Evolutionary conservation across 2,888 invertebrate species (phyloP).

Genomic region (Pammene aurita): DNA sequence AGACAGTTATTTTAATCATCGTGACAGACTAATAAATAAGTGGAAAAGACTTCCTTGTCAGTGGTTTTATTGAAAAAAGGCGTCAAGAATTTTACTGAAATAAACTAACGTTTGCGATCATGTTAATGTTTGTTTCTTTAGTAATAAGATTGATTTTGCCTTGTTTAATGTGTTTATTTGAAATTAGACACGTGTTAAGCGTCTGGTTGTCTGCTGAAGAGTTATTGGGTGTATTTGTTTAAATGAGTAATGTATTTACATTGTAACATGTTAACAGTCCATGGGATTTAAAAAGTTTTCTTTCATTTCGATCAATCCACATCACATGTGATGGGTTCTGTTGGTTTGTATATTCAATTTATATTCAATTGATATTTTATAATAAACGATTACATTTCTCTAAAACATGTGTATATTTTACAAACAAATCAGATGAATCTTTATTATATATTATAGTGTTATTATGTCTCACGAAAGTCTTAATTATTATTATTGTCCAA

Average conservation of each 20-base stretch:
- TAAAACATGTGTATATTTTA: no score
- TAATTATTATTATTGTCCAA: no score
- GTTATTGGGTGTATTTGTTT: conserved; percentile 32
- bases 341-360: neutral
- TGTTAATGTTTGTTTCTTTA: neutral
- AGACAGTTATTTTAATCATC: conserved; percentile 35
- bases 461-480: no score
- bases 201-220: conserved; percentile 34
- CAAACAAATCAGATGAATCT: no score
- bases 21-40: conserved; percentile 38
- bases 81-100: conserved; percentile 32
- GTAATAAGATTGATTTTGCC: conserved; percentile 8
- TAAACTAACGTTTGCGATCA: conserved; percentile 5
- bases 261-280: conserved; percentile 7
- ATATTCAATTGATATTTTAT: no score
- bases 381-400: no score
- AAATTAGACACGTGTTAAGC: conserved; percentile 36
- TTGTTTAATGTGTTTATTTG: conserved; percentile 3
- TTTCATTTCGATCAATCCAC: neutral
- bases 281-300: neutral
- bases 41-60: conserved; percentile 39
- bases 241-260: conserved; percentile 31
- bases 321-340: no score
- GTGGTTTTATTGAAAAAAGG: conserved; percentile 31
- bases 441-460: no score